Evolutionary conservation across 2,888 invertebrate genomes (phyloP).

Genomic region (Melanostoma scalare): DNA sequence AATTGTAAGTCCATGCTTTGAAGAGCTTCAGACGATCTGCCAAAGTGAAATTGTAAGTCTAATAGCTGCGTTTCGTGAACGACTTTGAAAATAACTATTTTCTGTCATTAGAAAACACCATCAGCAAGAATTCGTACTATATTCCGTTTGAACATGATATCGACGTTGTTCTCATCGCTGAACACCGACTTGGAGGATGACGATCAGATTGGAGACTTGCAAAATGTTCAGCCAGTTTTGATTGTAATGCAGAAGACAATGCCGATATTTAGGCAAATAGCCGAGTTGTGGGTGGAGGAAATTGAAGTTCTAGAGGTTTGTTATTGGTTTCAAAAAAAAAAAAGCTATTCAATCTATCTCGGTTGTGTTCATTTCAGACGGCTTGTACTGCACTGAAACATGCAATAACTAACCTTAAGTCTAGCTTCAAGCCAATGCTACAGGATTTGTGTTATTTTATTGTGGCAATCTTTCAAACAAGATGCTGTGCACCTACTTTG

Average conservation of each 20-base stretch:
- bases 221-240: slow-evolving; percentile 83
- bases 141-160: slow-evolving; percentile 87
- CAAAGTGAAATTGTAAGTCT: slow-evolving; percentile 82
- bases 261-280: slow-evolving; percentile 85
- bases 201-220: slow-evolving; percentile 78
- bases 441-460: slow-evolving; percentile 87
- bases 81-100: background rate
- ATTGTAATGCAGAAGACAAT: slow-evolving; percentile 85
- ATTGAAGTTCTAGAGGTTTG: slow-evolving; percentile 85
- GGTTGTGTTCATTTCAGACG: slow-evolving; percentile 83
- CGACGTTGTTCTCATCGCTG: slow-evolving; percentile 85
- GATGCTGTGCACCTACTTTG: slow-evolving; percentile 87
- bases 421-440: slow-evolving; percentile 87
- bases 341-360: background rate
- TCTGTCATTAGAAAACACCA: slow-evolving; percentile 81
- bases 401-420: slow-evolving; percentile 87
- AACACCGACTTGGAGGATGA: slow-evolving; percentile 83
- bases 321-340: background rate
- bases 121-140: slow-evolving; percentile 83
- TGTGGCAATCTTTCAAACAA: slow-evolving; percentile 86
- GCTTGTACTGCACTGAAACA: slow-evolving; percentile 89
- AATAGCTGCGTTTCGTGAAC: no score
- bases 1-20: slow-evolving; percentile 86
- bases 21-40: slow-evolving; percentile 84
- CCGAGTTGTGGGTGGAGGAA: slow-evolving; percentile 86